A percentile compares a stretch with the other conserved stretches of the same genome.
Evolutionary conservation across 1,140 invertebrate genomes (phyloP).

Genomic region (Drosophila nasuta): DNA sequence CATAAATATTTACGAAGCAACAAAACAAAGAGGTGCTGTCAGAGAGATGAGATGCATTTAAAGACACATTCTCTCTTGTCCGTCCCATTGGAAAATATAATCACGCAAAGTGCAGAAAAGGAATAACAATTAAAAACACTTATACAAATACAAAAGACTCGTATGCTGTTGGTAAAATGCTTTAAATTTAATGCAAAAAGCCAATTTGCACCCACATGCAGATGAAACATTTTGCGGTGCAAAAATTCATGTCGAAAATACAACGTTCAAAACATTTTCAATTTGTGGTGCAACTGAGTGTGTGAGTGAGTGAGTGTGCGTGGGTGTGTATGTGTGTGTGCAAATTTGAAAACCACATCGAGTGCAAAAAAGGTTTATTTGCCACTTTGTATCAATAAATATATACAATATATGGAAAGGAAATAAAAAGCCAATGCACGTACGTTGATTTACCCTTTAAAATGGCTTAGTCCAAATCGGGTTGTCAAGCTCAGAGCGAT

Average conservation of each 20-base stretch:
- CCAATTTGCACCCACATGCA: neutral
- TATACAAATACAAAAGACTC: conserved; percentile 4
- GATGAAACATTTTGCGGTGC: conserved; percentile 2
- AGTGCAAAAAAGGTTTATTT: conserved; percentile 40
- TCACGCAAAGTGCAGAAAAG: conserved; percentile 39
- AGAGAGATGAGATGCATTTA: neutral
- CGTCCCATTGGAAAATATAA: conserved; percentile 40
- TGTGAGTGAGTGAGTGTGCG: neutral
- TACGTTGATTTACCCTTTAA: neutral
- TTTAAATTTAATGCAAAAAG: conserved; percentile 14
- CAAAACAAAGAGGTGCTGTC: conserved; percentile 38
- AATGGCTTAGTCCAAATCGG: neutral
- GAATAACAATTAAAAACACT: conserved; percentile 49
- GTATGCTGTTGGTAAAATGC: neutral
- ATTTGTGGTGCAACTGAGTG: conserved; percentile 24
- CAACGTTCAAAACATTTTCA: conserved; percentile 43
- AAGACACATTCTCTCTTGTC: neutral
- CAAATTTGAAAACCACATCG: conserved; percentile 18
- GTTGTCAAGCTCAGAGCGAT: neutral
- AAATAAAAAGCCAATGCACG: conserved; percentile 6
- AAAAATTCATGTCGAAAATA: conserved; percentile 10
- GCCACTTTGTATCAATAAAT: conserved; percentile 37
- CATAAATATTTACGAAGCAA: conserved; percentile 72
- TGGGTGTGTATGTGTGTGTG: conserved; percentile 5
- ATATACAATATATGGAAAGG: conserved; percentile 3